Evolutionary conservation across 2,888 invertebrate species (phyloP).

Genomic region (Xylophagus ater): DNA sequence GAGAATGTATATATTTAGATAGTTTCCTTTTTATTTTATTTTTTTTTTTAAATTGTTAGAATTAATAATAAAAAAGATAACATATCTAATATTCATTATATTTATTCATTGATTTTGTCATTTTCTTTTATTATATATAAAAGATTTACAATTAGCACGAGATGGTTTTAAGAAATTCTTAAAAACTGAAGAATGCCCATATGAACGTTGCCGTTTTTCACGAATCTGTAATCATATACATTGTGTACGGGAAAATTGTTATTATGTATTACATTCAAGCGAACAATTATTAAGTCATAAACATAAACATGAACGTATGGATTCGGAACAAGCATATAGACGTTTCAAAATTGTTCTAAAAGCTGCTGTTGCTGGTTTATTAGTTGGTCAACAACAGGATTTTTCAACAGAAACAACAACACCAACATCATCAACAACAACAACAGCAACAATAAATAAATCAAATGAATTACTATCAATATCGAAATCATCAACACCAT

Average conservation of each 20-base stretch:
- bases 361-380: slow-evolving; percentile 20
- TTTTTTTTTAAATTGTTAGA: too few relatives aligned
- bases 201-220: slow-evolving; percentile 85
- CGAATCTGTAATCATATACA: slow-evolving; percentile 96
- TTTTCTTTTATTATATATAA: slow-evolving; percentile 52
- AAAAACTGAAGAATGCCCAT: slow-evolving; percentile 91
- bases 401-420: too few relatives aligned
- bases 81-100: too few relatives aligned
- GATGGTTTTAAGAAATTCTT: slow-evolving; percentile 99
- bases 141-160: slow-evolving; percentile 87
- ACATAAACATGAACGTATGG: slow-evolving; percentile 90
- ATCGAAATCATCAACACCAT: slow-evolving; percentile 8
- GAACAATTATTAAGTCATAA: slow-evolving; percentile 96
- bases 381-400: too few relatives aligned
- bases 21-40: too few relatives aligned
- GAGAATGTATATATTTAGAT: too few relatives aligned
- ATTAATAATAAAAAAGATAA: too few relatives aligned
- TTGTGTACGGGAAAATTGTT: slow-evolving; percentile 90
- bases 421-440: too few relatives aligned
- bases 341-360: slow-evolving; percentile 30
- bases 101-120: too few relatives aligned
- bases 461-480: not conserved
- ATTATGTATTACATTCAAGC: slow-evolving; percentile 91
- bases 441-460: too few relatives aligned
- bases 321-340: slow-evolving; percentile 56